These are phyloP conservation scores for Sturnira hondurensis DNA, from an alignment of 2,113 vertebrate species.

Conservation along the genomic window DNA sequence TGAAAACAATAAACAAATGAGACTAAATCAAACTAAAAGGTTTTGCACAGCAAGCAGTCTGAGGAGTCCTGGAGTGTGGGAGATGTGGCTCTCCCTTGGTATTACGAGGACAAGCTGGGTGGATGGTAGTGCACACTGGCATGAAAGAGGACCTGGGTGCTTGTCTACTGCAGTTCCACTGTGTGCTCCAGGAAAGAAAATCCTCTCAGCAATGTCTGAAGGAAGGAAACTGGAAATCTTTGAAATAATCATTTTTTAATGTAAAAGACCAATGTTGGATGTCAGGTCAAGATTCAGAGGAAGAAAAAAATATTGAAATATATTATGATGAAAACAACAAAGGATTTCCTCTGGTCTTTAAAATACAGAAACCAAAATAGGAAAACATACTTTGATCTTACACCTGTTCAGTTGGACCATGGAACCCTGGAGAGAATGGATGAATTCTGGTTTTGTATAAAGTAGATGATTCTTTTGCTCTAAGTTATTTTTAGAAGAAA, in stretches of 20 bases:
- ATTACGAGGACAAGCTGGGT: no score
- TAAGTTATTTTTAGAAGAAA: conserved; percentile 35
- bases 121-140: no score
- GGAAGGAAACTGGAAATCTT: conserved; percentile 91
- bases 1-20: no score
- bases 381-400: not conserved
- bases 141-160: no score
- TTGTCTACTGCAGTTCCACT: no score
- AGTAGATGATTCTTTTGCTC: conserved; percentile 10
- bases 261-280: conserved; percentile 97
- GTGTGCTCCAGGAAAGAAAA: conserved; percentile 89
- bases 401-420: not conserved
- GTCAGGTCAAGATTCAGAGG: conserved; percentile 94
- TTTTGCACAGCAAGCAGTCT: no score
- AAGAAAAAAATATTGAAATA: conserved; percentile 90
- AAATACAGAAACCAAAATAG: not conserved
- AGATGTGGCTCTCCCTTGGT: no score
- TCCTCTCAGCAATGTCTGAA: conserved; percentile 91
- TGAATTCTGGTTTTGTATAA: not conserved
- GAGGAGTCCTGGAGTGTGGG: no score
- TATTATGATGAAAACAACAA: not conserved
- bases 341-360: not conserved
- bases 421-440: not conserved
- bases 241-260: conserved; percentile 94
- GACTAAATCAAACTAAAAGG: no score